Base-by-base conservation (phyloP, 2,888 invertebrate genomes). In the Pheosia gnoma region DNA sequence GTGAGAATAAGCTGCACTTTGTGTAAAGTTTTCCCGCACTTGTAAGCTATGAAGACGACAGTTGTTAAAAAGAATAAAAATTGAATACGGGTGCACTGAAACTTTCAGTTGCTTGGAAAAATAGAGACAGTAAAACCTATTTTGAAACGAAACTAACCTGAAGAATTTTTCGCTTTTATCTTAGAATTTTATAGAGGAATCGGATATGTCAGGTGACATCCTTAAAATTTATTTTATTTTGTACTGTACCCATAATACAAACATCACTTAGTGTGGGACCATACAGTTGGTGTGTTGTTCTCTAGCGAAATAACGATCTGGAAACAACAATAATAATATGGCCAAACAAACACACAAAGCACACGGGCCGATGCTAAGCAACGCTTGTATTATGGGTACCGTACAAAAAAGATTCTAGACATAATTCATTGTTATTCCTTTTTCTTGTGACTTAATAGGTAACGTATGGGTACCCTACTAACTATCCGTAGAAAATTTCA, bases 1-100 rank as follows among this genome's bases (percentile, higher is more conserved):
- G 47, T 47, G n/a, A n/a, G 47, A n/a, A 47, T n/a, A 47, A 47
- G n/a, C 5, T 5, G 47, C 47, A 1, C 11, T 47, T 9, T 45
- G 45, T 10, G n/a, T 5, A 47, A 47, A 47, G 47, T 47, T 47
- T 11, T 47, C 47, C 47, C 41, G 7, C 47, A 47, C 47, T 4
- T 47, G 45, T 3, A 8, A 3, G 4, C 11, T n/a, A 47, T 47
- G 5, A n/a, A 11, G n/a, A n/a, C n/a, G 47, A 47, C n/a, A 11
- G 47, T 47, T 47, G 47, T n/a, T 9, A n/a, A 47, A 47, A n/a
- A 47, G 47, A 47, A 47, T 47, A 47, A 47, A 47, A 47, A 47
- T 47, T n/a, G 47, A 47, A 47, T 47, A 11, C 47, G 47, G n/a
- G 47, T 11, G 47, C n/a, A 11, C 47, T 47, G 47, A 47, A 47